phyloP scores from a whole-genome alignment of 2,888 invertebrate species.

The Orthosia incerta region DNA sequence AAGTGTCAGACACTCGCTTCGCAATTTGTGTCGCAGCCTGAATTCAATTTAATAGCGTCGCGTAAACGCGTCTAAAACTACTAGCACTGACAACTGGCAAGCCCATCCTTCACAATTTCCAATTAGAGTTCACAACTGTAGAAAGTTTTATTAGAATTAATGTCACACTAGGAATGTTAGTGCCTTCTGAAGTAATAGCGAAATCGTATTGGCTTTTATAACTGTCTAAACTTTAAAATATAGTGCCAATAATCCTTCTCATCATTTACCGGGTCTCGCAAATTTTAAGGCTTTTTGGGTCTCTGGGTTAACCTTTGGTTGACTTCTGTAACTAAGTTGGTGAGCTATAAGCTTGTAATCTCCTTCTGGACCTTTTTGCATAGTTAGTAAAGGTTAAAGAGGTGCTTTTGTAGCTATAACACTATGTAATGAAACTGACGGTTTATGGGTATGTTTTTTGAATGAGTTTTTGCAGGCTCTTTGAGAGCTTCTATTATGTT shows the following conservation, averaged over 20 bases:
- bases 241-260: constrained; percentile 45
- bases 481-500: not conserved
- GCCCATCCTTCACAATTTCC: constrained; percentile 59
- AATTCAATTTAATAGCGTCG: constrained; percentile 60
- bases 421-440: not conserved
- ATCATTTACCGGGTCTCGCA: constrained; percentile 31
- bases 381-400: constrained; percentile 6
- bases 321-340: constrained; percentile 28
- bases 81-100: constrained; percentile 47
- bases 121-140: constrained; percentile 58
- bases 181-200: constrained; percentile 24
- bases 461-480: not conserved
- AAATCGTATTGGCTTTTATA: constrained; percentile 58
- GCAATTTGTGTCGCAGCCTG: constrained; percentile 56
- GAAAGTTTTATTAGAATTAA: constrained; percentile 60
- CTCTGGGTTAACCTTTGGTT: constrained; percentile 15
- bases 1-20: constrained; percentile 39
- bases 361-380: constrained; percentile 22
- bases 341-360: constrained; percentile 24
- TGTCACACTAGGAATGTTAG: constrained; percentile 49
- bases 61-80: constrained; percentile 54
- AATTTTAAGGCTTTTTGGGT: constrained; percentile 21
- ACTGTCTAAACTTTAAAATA: constrained; percentile 52
- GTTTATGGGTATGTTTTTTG: constrained; percentile 17
- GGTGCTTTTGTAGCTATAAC: not conserved